These are phyloP conservation scores for Drosophila mauritiana DNA, from an alignment of 1,140 invertebrate genomes.

Conservation along the genomic window DNA sequence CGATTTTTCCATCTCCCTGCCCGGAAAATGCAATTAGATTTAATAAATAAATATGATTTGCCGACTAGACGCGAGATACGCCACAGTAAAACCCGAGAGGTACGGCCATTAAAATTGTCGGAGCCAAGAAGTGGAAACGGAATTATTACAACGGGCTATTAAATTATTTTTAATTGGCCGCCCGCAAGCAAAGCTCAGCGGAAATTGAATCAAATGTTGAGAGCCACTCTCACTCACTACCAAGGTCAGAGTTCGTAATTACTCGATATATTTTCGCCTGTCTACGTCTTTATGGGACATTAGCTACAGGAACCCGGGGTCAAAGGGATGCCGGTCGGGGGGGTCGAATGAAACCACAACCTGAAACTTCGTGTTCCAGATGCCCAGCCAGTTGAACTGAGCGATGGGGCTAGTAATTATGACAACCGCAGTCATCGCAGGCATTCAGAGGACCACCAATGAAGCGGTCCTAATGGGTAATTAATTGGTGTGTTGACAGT, in stretches of 20 bases:
- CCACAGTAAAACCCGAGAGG: slow-evolving; percentile 12
- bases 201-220: slow-evolving; percentile 68
- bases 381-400: slow-evolving; percentile 30
- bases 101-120: slow-evolving; percentile 52
- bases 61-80: slow-evolving; percentile 41
- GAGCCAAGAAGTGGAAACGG: slow-evolving; percentile 54
- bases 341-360: slow-evolving; percentile 30
- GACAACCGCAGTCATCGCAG: slow-evolving; percentile 53
- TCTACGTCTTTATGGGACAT: slow-evolving; percentile 44
- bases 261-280: slow-evolving; percentile 48
- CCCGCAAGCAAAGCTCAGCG: slow-evolving; percentile 30
- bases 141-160: slow-evolving; percentile 66
- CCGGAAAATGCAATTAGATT: slow-evolving; percentile 71
- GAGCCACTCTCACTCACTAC: slow-evolving; percentile 10
- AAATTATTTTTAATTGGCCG: slow-evolving; percentile 75
- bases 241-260: slow-evolving; percentile 57
- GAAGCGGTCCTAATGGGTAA: slow-evolving; percentile 50
- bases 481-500: slow-evolving; percentile 67
- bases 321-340: slow-evolving; percentile 14
- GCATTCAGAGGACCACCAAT: slow-evolving; percentile 13
- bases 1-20: slow-evolving; percentile 2
- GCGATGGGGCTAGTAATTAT: slow-evolving; percentile 47
- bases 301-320: slow-evolving; percentile 13
- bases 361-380: slow-evolving; percentile 15
- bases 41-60: slow-evolving; percentile 82